A percentile compares a stretch with the other conserved stretches of the same genome.
These are phyloP conservation scores for Muscicapa adusta DNA, from an alignment of 2,113 vertebrate genomes.

Conservation along the genomic window DNA sequence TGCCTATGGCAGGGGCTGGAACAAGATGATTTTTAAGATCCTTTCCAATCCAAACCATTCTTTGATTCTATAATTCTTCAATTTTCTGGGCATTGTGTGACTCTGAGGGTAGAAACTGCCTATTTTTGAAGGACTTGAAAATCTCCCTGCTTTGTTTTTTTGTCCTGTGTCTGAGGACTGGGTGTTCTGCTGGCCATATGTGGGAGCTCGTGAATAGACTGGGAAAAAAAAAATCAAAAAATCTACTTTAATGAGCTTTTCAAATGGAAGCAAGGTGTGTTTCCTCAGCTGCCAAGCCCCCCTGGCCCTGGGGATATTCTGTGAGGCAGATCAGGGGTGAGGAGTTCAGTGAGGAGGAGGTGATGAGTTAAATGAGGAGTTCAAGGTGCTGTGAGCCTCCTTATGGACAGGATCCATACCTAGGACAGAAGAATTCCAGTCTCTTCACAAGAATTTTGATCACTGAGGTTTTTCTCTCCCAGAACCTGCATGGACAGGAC, in stretches of 20 bases:
- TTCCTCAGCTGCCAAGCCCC: not conserved
- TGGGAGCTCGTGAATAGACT: not conserved
- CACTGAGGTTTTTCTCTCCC: not conserved
- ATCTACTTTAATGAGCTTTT: not conserved
- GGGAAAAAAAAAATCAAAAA: not conserved
- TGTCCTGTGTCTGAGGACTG: not conserved
- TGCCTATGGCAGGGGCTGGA: not conserved
- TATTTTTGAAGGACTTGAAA: not conserved
- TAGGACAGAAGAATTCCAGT: not conserved
- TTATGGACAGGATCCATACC: not conserved
- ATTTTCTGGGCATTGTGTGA: not conserved
- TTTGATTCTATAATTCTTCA: not conserved
- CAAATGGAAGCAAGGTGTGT: not conserved
- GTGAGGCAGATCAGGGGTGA: not conserved
- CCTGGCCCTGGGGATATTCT: not conserved
- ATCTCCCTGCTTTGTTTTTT: not conserved
- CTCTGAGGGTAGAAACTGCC: not conserved
- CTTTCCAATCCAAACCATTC: not conserved
- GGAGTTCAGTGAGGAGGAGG: not conserved
- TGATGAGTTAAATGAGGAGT: not conserved
- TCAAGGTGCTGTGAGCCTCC: not conserved
- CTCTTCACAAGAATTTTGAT: not conserved
- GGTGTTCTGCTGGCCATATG: not conserved
- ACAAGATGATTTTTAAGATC: not conserved
- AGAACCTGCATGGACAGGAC: not conserved